Evolutionary conservation across 2,888 invertebrate species (phyloP).

Genomic region (Andrena trimmerana): DNA sequence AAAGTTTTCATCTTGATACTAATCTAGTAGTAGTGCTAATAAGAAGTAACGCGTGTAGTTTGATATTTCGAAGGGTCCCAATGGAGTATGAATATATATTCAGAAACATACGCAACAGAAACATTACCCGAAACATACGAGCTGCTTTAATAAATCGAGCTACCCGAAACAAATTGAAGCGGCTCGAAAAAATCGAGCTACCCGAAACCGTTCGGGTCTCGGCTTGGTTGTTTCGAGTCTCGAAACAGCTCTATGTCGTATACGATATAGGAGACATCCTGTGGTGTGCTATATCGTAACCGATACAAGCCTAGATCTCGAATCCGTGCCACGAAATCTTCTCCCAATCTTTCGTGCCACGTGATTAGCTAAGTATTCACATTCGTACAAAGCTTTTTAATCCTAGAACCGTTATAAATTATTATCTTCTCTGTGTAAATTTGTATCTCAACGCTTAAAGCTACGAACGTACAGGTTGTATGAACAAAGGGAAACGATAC

Average conservation of each 20-base stretch:
- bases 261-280: background rate
- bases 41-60: too few species aligned
- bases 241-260: background rate
- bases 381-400: conserved; percentile 63
- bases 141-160: too few species aligned
- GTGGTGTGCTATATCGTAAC: background rate
- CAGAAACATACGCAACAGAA: too few species aligned
- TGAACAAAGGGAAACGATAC: conserved; percentile 69
- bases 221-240: too few species aligned
- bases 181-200: too few species aligned
- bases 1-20: too few species aligned
- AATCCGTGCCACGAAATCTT: background rate
- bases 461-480: conserved; percentile 57
- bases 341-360: conserved; percentile 15
- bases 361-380: conserved; percentile 64
- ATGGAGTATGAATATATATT: too few species aligned
- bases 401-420: conserved; percentile 70
- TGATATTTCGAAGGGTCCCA: too few species aligned
- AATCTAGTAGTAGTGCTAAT: too few species aligned
- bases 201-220: too few species aligned
- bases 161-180: too few species aligned
- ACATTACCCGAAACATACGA: too few species aligned
- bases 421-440: conserved; percentile 70
- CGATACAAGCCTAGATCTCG: conserved; percentile 9
- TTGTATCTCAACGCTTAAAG: conserved; percentile 70